Evolutionary conservation across 2,113 vertebrate genomes (phyloP).

Genomic region (Laterallus jamaicensis): DNA sequence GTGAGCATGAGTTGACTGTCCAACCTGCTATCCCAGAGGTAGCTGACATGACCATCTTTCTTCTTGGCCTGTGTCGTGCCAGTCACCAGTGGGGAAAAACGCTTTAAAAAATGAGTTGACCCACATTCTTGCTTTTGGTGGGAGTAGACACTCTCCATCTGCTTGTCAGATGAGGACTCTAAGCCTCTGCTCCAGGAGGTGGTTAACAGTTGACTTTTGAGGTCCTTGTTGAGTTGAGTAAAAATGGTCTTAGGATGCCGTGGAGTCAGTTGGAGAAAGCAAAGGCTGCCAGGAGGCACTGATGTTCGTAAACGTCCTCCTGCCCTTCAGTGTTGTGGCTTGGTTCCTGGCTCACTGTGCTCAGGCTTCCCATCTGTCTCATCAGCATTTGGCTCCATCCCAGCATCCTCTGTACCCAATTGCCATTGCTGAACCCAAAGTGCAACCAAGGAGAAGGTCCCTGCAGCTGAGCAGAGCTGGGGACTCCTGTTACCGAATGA

Average conservation of each 20-base stretch:
- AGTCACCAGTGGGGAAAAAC: background rate
- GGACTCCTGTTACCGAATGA: background rate
- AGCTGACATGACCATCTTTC: accelerated
- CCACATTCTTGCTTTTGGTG: background rate
- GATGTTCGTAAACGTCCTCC: background rate
- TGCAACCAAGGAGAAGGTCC: background rate
- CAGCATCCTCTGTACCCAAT: background rate
- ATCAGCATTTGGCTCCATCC: background rate
- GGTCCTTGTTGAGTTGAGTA: background rate
- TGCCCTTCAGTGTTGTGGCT: background rate
- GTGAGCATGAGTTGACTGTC: background rate
- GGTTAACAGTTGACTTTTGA: background rate
- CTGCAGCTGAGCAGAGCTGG: background rate
- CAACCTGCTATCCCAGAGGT: background rate
- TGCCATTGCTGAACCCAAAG: background rate
- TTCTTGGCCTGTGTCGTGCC: background rate
- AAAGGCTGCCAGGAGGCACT: background rate
- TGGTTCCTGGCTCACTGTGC: background rate
- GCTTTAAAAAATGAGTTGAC: background rate
- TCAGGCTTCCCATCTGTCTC: background rate
- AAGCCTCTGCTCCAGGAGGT: background rate
- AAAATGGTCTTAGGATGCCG: background rate
- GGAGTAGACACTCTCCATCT: background rate
- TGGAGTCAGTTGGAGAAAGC: background rate
- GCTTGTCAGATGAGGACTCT: background rate